Percentiles rank a stretch among this genome's conserved stretches.
Evolutionary conservation across 1,140 invertebrate species (phyloP).

Genomic region (Procambarus virginalis): DNA sequence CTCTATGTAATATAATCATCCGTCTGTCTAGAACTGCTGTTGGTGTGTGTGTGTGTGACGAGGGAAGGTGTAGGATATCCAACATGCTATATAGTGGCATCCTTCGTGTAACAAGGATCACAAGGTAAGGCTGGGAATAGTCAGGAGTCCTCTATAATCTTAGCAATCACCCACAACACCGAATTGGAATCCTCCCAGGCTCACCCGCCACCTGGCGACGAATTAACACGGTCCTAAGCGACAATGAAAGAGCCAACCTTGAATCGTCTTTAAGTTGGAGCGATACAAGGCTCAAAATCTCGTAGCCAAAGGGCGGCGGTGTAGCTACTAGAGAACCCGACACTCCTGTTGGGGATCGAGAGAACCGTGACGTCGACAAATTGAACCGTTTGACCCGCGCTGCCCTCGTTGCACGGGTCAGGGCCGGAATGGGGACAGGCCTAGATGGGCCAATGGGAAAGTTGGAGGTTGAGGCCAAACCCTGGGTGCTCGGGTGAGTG

Average conservation of each 20-base stretch:
- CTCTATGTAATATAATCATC: too few species aligned
- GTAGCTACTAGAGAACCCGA: not conserved
- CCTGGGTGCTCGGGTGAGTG: too few species aligned
- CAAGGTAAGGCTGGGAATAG: not conserved
- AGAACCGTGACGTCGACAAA: conserved; percentile 45
- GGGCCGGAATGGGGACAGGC: not conserved
- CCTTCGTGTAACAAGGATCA: not conserved
- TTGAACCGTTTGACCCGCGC: conserved; percentile 55
- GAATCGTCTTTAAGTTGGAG: not conserved
- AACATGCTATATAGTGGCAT: not conserved
- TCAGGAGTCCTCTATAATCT: conserved; percentile 21
- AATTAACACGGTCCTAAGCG: not conserved
- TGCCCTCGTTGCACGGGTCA: conserved; percentile 9
- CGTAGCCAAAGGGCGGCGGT: not conserved
- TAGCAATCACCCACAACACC: conserved; percentile 28
- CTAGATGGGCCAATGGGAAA: not conserved
- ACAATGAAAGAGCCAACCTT: not conserved
- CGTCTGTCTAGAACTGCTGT: too few species aligned
- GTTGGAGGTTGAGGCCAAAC: too few species aligned
- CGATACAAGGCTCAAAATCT: not conserved
- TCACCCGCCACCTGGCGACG: not conserved
- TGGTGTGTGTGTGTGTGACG: too few species aligned
- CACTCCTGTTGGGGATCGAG: conserved; percentile 32
- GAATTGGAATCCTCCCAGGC: conserved; percentile 31
- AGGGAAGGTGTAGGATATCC: not conserved